Conservation (phyloP, 2,888 invertebrate species). For the Stenotaenia linearis region DNA sequence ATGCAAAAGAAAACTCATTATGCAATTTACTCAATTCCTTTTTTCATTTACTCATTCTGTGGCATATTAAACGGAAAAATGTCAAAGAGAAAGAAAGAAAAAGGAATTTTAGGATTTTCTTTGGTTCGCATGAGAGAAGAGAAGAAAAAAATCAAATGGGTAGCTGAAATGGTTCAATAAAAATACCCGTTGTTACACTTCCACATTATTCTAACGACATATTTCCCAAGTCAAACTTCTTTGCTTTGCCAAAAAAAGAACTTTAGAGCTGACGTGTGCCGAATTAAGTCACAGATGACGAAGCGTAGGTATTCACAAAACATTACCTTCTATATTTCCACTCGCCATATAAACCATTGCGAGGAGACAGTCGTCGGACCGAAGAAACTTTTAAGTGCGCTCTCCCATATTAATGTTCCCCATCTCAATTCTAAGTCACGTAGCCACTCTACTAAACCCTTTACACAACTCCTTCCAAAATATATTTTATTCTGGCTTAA, state of each 20-base stretch:
- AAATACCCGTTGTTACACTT: neutral
- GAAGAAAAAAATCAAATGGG: neutral
- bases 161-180: slow-evolving; percentile 13
- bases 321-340: slow-evolving; percentile 17
- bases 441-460: slow-evolving; percentile 6
- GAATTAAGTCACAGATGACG: slow-evolving; percentile 17
- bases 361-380: neutral
- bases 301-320: slow-evolving; percentile 8
- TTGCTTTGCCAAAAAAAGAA: neutral
- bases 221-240: neutral
- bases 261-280: slow-evolving; percentile 21
- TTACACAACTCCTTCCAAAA: neutral
- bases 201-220: slow-evolving; percentile 5
- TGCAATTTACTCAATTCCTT: neutral
- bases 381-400: neutral
- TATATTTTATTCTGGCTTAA: neutral
- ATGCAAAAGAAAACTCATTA: slow-evolving; percentile 27
- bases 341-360: neutral
- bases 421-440: neutral
- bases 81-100: neutral
- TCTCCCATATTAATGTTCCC: neutral
- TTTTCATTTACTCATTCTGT: neutral
- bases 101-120: neutral
- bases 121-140: neutral
- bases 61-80: neutral